These are phyloP conservation scores for Drosophila saltans DNA, from an alignment of 1,140 invertebrate species.

Conservation along the genomic window DNA sequence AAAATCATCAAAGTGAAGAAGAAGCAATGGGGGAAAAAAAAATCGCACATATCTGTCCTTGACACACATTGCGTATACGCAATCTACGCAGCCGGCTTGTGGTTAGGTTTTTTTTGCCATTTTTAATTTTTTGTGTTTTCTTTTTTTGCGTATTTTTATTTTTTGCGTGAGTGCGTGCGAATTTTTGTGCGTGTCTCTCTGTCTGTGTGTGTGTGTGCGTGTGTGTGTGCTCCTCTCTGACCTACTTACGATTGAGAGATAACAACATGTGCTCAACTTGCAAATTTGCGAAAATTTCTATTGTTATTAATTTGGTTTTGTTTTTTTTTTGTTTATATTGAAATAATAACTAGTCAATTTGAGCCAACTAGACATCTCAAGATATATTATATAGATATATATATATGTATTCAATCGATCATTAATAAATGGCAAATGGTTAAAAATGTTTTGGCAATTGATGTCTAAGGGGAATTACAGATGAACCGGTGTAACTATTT, in stretches of 20 bases:
- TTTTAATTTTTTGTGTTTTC: not conserved
- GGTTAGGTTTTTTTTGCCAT: slow-evolving; percentile 15
- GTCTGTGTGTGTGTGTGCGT: not conserved
- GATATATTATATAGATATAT: slow-evolving; percentile 6
- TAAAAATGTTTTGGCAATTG: no score
- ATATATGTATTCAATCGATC: slow-evolving; percentile 15
- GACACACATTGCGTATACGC: slow-evolving; percentile 82
- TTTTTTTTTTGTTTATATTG: not conserved
- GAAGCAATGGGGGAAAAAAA: slow-evolving; percentile 43
- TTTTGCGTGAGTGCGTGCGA: slow-evolving; percentile 7
- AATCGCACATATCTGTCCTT: slow-evolving; percentile 83
- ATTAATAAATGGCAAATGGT: slow-evolving; percentile 36
- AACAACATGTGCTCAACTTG: slow-evolving; percentile 11
- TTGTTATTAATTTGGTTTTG: slow-evolving; percentile 12
- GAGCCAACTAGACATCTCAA: no score
- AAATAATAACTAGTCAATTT: not conserved
- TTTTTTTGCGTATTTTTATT: slow-evolving; percentile 38
- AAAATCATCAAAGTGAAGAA: slow-evolving; percentile 31
- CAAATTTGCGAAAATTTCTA: slow-evolving; percentile 11
- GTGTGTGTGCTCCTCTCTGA: slow-evolving; percentile 14
- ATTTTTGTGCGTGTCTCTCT: not conserved
- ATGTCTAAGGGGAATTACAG: no score
- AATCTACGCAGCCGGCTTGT: slow-evolving; percentile 67
- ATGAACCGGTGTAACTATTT: no score
- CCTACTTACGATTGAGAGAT: slow-evolving; percentile 7